These are phyloP conservation scores for Drosophila atripex DNA, from an alignment of 2,888 invertebrate genomes.

Conservation along the genomic window DNA sequence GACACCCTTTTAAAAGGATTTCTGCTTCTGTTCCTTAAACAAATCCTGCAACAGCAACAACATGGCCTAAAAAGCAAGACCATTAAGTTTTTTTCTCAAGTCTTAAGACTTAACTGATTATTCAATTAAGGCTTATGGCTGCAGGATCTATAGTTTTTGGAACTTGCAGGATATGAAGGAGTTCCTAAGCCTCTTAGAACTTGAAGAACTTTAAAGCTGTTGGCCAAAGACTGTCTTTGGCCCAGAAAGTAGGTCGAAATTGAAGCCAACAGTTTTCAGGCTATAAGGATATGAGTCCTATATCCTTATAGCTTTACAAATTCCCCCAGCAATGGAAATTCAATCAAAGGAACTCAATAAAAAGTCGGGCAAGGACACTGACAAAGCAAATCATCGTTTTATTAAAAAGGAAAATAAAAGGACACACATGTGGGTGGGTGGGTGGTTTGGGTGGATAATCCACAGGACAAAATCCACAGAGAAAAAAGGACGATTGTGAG, in stretches of 20 bases:
- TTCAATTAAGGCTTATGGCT: too few species aligned
- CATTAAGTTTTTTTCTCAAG: not conserved
- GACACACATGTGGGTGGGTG: conserved; percentile 36
- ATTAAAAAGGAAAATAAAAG: conserved; percentile 56
- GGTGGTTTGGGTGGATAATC: too few species aligned
- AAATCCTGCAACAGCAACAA: not conserved
- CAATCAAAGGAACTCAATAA: not conserved
- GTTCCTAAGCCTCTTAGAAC: conserved; percentile 2
- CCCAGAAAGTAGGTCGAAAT: conserved; percentile 7
- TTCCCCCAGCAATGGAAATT: not conserved
- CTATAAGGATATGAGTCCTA: not conserved
- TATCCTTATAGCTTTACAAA: not conserved
- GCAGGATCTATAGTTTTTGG: not conserved
- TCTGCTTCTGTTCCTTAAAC: conserved; percentile 62
- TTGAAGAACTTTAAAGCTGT: conserved; percentile 37
- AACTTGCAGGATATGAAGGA: too few species aligned
- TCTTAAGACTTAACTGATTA: not conserved
- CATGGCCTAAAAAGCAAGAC: not conserved
- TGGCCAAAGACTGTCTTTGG: conserved; percentile 13
- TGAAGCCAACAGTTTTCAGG: not conserved
- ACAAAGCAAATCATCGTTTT: conserved; percentile 50
- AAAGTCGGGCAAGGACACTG: conserved; percentile 4
- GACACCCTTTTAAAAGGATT: conserved; percentile 15
- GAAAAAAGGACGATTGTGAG: conserved; percentile 39
- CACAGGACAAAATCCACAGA: conserved; percentile 2